Base-by-base conservation (phyloP, 2,888 invertebrate genomes). In the Xylocampa areola region DNA sequence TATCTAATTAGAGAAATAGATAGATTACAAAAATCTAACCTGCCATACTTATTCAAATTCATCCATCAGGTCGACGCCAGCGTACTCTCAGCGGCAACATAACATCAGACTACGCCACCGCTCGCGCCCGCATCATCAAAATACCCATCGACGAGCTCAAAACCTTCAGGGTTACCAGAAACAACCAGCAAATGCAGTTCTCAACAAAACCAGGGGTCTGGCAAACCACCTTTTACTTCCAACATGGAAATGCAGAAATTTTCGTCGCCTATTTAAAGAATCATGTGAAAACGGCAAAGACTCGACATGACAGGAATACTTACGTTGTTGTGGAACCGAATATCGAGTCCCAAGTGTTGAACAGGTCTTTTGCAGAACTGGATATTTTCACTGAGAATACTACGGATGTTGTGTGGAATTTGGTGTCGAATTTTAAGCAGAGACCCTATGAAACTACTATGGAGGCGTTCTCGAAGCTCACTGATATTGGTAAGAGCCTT, bases 401-500 rank as follows among this genome's bases (percentile, higher is more conserved):
- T 0, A 95, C 95, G 0, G 95, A 96, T 79, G 95, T 95, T 25
- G 95, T 96, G 0, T 96, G 96, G 96, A 93, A 88, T 77, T 77
- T 94, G 36, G 91, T 94, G 41, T 89, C 90, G 0, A 94, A 94
- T 76, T 90, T 94, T 45, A 92, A 90, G 32, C 89, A 94, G 77
- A 84, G 97, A 80, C 98, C 98, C 0, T 97, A 97, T 81, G 97
- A 97, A 80, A 96, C 97, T 0, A 97, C 98, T 0, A 86, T 98
- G 93, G 97, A 97, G 78, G 97, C 97, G 0, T 97, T 98, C 88
- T 96, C 97, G 17, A 98, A 98, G 90, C 95, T 98, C 17, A 96
- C 97, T 8, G 97, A 97, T 88, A 96, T 96, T 81, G 93, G 94
- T 95, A 95, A 94, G 83, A 51, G 32, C 25, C 13, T 32, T 37